A percentile compares a stretch with the other conserved stretches of the same genome.
These are phyloP conservation scores for Chascanopsetta lugubris DNA, from an alignment of 2,113 vertebrate species.

Conservation along the genomic window DNA sequence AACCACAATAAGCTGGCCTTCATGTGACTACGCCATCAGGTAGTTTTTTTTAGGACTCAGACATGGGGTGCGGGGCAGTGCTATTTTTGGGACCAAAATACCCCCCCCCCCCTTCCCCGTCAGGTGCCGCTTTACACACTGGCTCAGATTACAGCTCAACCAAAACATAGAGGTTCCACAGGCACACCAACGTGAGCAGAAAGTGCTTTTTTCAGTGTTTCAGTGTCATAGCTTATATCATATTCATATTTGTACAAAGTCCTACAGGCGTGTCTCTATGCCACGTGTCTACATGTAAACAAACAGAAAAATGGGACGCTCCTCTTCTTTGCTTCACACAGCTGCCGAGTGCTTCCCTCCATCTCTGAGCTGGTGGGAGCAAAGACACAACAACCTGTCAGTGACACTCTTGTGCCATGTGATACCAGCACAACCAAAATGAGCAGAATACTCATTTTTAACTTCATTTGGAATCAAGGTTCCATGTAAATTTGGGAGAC, in stretches of 20 bases:
- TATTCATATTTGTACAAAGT: constrained; percentile 17
- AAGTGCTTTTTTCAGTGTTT: constrained; percentile 74
- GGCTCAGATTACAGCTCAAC: constrained; percentile 76
- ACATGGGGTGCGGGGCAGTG: constrained; percentile 60
- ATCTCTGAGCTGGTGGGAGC: constrained; percentile 81
- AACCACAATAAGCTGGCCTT: constrained; percentile 70
- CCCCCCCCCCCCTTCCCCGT: constrained; percentile 50
- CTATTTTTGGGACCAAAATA: constrained; percentile 82
- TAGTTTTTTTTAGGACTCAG: constrained; percentile 12
- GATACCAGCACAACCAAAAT: no score
- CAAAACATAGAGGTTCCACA: constrained; percentile 69
- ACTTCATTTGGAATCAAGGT: no score
- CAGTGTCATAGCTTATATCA: constrained; percentile 27
- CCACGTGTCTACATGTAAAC: constrained; percentile 74
- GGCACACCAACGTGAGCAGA: constrained; percentile 56
- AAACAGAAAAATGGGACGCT: constrained; percentile 14
- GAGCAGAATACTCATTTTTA: no score
- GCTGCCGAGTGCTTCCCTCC: constrained; percentile 76
- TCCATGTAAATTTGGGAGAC: no score
- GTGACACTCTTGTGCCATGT: not conserved
- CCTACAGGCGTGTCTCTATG: constrained; percentile 25
- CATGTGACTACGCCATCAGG: constrained; percentile 71
- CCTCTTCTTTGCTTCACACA: constrained; percentile 39
- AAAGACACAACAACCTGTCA: constrained; percentile 28
- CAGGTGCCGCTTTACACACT: constrained; percentile 80